These are phyloP conservation scores for Malthinus flaveolus DNA, from an alignment of 2,888 invertebrate species.

Conservation along the genomic window DNA sequence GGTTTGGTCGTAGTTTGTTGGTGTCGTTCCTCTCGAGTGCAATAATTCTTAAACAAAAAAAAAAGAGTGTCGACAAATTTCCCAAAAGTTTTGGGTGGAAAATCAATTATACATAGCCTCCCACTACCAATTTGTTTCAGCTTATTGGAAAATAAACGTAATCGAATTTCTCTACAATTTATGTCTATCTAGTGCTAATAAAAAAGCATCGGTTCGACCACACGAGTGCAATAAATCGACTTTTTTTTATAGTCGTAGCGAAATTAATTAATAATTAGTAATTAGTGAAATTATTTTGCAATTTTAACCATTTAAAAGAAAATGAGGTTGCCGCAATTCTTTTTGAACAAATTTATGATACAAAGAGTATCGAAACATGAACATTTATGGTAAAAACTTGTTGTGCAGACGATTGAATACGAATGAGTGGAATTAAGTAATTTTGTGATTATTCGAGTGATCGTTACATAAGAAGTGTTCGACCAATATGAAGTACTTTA, in stretches of 20 bases:
- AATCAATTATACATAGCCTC: too few species aligned
- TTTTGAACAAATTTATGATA: conserved; percentile 16
- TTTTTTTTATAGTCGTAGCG: too few species aligned
- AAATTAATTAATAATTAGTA: conserved; percentile 1
- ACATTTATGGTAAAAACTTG: conserved; percentile 21
- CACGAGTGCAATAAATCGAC: too few species aligned
- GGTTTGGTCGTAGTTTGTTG: background rate
- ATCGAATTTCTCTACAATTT: too few species aligned
- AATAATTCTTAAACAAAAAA: too few species aligned
- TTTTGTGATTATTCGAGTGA: background rate
- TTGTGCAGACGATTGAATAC: conserved; percentile 1
- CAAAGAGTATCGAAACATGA: conserved; percentile 17
- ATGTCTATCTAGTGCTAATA: too few species aligned
- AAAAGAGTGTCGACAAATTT: too few species aligned
- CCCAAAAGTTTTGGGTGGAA: too few species aligned
- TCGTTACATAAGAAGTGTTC: conserved; percentile 9
- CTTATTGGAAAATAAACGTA: too few species aligned
- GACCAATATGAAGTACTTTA: conserved; percentile 63
- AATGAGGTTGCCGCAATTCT: background rate
- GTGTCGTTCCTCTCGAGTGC: background rate
- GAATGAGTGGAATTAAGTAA: background rate
- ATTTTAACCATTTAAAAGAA: too few species aligned
- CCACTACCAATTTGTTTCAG: too few species aligned
- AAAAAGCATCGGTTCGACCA: too few species aligned
- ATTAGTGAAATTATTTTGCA: conserved; percentile 8